These are phyloP conservation scores for Gymnothorax reevesii DNA, from an alignment of 2,797 vertebrate genomes.

Conservation along the genomic window DNA sequence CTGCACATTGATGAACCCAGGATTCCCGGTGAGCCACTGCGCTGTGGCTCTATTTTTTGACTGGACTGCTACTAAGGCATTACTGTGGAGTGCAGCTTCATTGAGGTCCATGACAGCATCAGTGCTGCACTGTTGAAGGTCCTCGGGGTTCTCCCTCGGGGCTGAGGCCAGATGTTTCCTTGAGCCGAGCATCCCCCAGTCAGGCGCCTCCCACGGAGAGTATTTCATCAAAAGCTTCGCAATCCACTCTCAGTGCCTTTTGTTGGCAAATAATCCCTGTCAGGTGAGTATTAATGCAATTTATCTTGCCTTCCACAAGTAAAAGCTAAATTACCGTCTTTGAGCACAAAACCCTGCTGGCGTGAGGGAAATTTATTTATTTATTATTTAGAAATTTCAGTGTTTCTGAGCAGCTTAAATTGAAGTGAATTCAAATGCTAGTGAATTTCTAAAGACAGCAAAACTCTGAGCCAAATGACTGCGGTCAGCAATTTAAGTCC, in stretches of 20 bases:
- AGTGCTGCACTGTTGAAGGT: neutral
- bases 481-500: neutral
- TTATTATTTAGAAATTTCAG: no score
- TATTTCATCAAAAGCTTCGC: neutral
- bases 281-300: constrained; percentile 15
- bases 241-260: constrained; percentile 6
- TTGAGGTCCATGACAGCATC: neutral
- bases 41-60: neutral
- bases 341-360: no score
- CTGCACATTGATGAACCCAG: no score
- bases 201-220: neutral
- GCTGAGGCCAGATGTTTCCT: neutral
- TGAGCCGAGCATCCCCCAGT: neutral
- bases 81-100: neutral
- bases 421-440: neutral
- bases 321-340: neutral
- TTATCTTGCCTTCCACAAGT: constrained; percentile 6
- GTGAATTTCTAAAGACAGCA: constrained; percentile 1
- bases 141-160: neutral
- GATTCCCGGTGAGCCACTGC: no score
- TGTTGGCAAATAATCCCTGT: constrained; percentile 23
- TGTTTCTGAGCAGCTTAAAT: neutral
- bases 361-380: no score
- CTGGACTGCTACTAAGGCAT: neutral
- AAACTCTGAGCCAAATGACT: neutral